These are phyloP conservation scores for Druceiella hillmani DNA, from an alignment of 2,888 invertebrate genomes.

Conservation along the genomic window DNA sequence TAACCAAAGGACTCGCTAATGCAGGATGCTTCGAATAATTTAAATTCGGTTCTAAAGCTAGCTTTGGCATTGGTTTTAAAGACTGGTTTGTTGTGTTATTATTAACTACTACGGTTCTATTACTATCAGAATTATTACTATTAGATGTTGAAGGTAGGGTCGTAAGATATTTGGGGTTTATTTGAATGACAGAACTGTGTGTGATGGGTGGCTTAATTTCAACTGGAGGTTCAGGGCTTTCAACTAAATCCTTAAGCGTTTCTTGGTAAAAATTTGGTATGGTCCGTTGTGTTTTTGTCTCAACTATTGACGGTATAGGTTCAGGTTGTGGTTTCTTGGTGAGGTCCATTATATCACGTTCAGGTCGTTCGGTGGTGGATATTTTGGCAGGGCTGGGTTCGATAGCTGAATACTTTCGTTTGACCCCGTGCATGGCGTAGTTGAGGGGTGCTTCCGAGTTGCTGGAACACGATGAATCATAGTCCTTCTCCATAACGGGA, in stretches of 20 bases:
- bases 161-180: conserved; percentile 39
- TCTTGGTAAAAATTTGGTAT: conserved; percentile 45
- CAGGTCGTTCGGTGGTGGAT: too few relatives aligned
- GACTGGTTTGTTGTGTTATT: too few relatives aligned
- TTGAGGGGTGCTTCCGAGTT: conserved; percentile 29
- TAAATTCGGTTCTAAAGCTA: too few relatives aligned
- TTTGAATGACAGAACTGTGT: conserved; percentile 38
- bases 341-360: conserved; percentile 37
- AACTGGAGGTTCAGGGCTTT: conserved; percentile 18
- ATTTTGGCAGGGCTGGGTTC: too few relatives aligned
- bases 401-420: conserved; percentile 6
- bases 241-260: conserved; percentile 34
- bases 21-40: too few relatives aligned
- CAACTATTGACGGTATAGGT: too few relatives aligned
- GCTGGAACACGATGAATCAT: too few relatives aligned
- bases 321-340: conserved; percentile 34
- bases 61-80: too few relatives aligned
- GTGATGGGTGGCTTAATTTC: not conserved
- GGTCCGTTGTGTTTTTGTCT: conserved; percentile 31
- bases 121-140: too few relatives aligned
- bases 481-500: too few relatives aligned
- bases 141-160: conserved; percentile 42
- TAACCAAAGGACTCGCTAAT: too few relatives aligned
- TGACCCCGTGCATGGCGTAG: conserved; percentile 20
- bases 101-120: too few relatives aligned